Percentiles rank a stretch among this genome's conserved stretches.
Conservation (phyloP, 2,797 vertebrate genomes). For the Cynodonichthys magdalenae region DNA sequence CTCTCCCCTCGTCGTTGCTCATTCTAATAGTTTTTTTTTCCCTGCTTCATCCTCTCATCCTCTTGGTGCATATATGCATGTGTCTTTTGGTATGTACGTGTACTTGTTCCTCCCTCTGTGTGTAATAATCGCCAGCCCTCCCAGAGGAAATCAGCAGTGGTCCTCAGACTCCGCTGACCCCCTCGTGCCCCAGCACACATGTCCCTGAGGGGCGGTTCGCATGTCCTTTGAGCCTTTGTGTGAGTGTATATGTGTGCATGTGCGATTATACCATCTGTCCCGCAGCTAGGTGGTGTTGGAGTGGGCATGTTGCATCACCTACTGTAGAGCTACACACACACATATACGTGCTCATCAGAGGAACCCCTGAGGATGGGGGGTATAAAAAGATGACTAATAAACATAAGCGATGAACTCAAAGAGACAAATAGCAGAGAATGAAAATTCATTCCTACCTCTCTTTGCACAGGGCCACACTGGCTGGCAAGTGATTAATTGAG, state of each 20-base stretch:
- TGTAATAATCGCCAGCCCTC: conserved; percentile 84
- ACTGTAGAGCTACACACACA: conserved; percentile 34
- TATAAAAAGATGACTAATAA: conserved; percentile 90
- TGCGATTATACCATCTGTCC: conserved; percentile 80
- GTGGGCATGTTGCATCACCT: conserved; percentile 73
- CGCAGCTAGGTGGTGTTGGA: conserved; percentile 34
- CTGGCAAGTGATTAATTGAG: conserved; percentile 92
- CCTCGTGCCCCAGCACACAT: conserved; percentile 74
- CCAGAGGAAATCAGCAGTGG: conserved; percentile 94
- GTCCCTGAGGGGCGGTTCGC: conserved; percentile 83
- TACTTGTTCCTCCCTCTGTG: neutral
- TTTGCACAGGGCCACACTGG: conserved; percentile 86
- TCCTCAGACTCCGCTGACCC: conserved; percentile 82
- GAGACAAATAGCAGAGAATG: conserved; percentile 89
- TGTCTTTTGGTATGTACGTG: conserved; percentile 40
- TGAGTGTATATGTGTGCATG: conserved; percentile 45
- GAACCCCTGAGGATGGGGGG: conserved; percentile 70
- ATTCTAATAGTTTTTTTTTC: conserved; percentile 53
- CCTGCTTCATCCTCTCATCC: conserved; percentile 34
- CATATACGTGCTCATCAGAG: conserved; percentile 34
- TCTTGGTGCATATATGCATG: conserved; percentile 5
- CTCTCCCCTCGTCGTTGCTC: conserved; percentile 31
- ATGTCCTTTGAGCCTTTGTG: conserved; percentile 59
- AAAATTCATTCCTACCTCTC: conserved; percentile 94
- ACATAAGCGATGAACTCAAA: conserved; percentile 95